Evolutionary conservation across 2,797 vertebrate species (phyloP).

Genomic region (Tokudaia muenninki): DNA sequence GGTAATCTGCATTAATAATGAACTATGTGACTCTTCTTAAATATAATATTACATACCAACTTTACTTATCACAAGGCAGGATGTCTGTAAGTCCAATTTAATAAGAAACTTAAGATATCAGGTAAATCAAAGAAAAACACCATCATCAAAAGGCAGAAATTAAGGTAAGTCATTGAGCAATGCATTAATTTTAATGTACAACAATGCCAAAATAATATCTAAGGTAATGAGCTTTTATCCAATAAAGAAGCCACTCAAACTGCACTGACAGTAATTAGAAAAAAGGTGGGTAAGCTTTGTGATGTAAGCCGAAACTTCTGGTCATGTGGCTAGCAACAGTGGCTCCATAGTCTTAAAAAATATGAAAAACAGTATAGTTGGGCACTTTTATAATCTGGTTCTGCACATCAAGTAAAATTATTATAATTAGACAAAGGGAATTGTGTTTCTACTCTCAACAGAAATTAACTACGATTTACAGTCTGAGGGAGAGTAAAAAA

Average conservation of each 20-base stretch:
- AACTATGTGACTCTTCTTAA: neutral
- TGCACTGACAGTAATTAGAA: constrained; percentile 53
- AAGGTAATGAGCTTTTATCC: constrained; percentile 47
- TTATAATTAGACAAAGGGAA: constrained; percentile 69
- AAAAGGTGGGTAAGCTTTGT: constrained; percentile 58
- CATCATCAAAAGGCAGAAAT: constrained; percentile 62
- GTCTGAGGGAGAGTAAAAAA: constrained; percentile 71
- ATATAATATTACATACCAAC: constrained; percentile 48
- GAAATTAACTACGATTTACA: constrained; percentile 64
- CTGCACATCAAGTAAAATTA: constrained; percentile 69
- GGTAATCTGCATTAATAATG: constrained; percentile 27
- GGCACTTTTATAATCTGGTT: constrained; percentile 59
- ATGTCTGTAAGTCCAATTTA: constrained; percentile 49
- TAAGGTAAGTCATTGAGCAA: constrained; percentile 59
- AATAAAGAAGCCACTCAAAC: constrained; percentile 57
- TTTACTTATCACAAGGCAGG: constrained; percentile 14
- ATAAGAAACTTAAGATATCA: constrained; percentile 22
- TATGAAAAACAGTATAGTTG: constrained; percentile 13
- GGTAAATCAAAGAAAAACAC: constrained; percentile 62
- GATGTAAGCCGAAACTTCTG: constrained; percentile 64
- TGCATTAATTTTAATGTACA: constrained; percentile 56
- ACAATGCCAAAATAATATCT: constrained; percentile 65
- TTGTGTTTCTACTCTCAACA: constrained; percentile 72
- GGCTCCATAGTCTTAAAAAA: constrained; percentile 44
- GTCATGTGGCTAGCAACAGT: neutral